Percentiles rank a stretch among this genome's conserved stretches.
Conservation (phyloP, 2,888 invertebrate genomes). For the Leistus spinibarbis region DNA sequence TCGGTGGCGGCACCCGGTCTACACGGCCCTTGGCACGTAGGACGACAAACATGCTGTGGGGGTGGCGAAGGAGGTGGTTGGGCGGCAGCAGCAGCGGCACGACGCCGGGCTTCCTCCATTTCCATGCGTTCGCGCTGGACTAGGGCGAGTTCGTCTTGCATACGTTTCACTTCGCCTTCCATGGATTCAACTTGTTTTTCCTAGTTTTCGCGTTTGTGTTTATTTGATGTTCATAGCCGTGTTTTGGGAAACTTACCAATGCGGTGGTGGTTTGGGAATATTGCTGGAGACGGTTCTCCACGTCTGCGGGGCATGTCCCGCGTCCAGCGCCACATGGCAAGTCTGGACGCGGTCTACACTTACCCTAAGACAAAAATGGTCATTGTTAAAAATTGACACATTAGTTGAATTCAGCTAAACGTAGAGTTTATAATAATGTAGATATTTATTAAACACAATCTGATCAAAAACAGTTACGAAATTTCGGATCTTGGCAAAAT, state of each 20-base stretch:
- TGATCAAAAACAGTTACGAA: no score
- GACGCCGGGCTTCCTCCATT: constrained; percentile 56
- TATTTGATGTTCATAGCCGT: background rate
- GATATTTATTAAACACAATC: no score
- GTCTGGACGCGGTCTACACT: constrained; percentile 41
- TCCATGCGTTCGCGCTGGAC: constrained; percentile 61
- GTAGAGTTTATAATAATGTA: no score
- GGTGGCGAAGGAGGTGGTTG: constrained; percentile 45
- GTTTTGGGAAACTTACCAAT: constrained; percentile 49
- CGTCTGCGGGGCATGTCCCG: constrained; percentile 57
- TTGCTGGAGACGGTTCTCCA: constrained; percentile 55
- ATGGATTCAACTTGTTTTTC: constrained; percentile 66
- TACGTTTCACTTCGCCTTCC: constrained; percentile 65
- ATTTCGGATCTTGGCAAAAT: no score
- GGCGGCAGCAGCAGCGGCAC: constrained; percentile 45
- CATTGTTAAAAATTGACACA: no score
- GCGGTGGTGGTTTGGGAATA: constrained; percentile 58
- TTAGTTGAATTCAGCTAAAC: no score
- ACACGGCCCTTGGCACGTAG: constrained; percentile 49
- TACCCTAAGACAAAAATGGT: constrained; percentile 21
- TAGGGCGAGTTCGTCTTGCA: constrained; percentile 60
- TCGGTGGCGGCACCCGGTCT: constrained; percentile 59
- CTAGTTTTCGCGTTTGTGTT: constrained; percentile 51
- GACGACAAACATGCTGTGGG: constrained; percentile 37
- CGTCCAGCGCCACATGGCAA: constrained; percentile 52